These are phyloP conservation scores for Sebastes reedi DNA, from an alignment of 2,797 vertebrate species.

Conservation along the genomic window DNA sequence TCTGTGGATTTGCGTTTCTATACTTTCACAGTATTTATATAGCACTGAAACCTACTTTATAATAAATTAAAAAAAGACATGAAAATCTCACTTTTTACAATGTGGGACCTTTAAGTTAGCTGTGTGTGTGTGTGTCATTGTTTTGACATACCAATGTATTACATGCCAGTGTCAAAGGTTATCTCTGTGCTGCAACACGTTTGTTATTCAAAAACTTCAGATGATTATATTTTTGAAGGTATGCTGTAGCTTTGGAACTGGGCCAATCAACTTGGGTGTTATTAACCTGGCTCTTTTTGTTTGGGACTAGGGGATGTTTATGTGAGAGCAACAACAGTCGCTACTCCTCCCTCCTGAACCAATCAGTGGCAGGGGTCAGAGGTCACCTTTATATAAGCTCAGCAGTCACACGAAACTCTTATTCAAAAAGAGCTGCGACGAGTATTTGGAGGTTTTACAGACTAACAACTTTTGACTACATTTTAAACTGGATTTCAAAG, in stretches of 20 bases:
- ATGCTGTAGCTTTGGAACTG: background rate
- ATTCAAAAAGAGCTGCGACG: slow-evolving; percentile 23
- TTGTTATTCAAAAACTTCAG: background rate
- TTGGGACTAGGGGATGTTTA: slow-evolving; percentile 27
- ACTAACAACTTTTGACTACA: slow-evolving; percentile 8
- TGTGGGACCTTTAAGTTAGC: too few species aligned
- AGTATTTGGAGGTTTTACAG: slow-evolving; percentile 6
- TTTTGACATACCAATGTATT: background rate
- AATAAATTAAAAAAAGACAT: too few species aligned
- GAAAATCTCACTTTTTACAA: too few species aligned
- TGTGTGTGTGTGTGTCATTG: background rate
- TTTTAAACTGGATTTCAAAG: slow-evolving; percentile 25
- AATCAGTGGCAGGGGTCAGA: slow-evolving; percentile 61
- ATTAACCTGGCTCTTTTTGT: slow-evolving; percentile 22
- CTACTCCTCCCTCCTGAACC: slow-evolving; percentile 70
- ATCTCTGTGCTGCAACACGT: background rate
- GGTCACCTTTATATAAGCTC: slow-evolving; percentile 68
- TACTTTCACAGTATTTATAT: too few species aligned
- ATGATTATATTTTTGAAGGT: background rate
- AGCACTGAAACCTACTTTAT: background rate
- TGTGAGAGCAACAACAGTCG: background rate
- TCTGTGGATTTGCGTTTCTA: too few species aligned
- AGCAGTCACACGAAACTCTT: background rate
- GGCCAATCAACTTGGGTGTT: background rate
- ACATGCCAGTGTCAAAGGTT: slow-evolving; percentile 24